Percentiles rank a stretch among this genome's conserved stretches.
These are phyloP conservation scores for Pelmatolapia mariae DNA, from an alignment of 2,113 vertebrate genomes.

Conservation along the genomic window DNA sequence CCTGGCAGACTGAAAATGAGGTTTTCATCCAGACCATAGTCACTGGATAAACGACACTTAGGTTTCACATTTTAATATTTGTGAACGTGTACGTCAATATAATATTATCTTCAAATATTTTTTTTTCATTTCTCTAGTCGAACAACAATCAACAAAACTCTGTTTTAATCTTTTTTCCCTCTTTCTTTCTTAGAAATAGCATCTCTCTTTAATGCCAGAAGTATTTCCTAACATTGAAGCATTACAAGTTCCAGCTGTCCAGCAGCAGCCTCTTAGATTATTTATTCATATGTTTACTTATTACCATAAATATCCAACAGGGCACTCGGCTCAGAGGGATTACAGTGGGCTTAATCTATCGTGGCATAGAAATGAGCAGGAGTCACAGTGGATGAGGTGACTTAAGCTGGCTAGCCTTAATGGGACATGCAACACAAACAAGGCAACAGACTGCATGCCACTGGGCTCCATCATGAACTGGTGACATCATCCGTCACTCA, in stretches of 20 bases:
- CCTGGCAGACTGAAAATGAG: slow-evolving; percentile 31
- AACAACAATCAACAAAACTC: not conserved
- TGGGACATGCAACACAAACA: slow-evolving; percentile 58
- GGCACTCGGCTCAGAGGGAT: slow-evolving; percentile 57
- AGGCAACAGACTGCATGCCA: slow-evolving; percentile 47
- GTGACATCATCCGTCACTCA: slow-evolving; percentile 46
- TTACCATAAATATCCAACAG: slow-evolving; percentile 64
- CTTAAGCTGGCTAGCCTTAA: slow-evolving; percentile 59
- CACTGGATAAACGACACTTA: not conserved
- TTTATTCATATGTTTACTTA: slow-evolving; percentile 71
- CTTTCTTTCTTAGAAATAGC: slow-evolving; percentile 33
- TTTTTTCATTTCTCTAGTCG: not conserved
- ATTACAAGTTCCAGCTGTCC: slow-evolving; percentile 48
- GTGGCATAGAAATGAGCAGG: slow-evolving; percentile 68
- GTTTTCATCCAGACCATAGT: slow-evolving; percentile 19
- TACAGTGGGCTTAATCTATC: slow-evolving; percentile 65
- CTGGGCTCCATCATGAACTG: not conserved
- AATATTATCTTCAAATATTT: not conserved
- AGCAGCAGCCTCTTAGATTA: slow-evolving; percentile 49
- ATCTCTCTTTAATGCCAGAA: slow-evolving; percentile 25
- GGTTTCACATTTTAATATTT: not conserved
- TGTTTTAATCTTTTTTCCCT: not conserved
- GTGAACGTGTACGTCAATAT: not conserved
- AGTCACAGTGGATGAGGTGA: slow-evolving; percentile 63
- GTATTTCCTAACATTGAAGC: slow-evolving; percentile 38